Conservation (phyloP, 2,888 invertebrate species). For the Timema podura region DNA sequence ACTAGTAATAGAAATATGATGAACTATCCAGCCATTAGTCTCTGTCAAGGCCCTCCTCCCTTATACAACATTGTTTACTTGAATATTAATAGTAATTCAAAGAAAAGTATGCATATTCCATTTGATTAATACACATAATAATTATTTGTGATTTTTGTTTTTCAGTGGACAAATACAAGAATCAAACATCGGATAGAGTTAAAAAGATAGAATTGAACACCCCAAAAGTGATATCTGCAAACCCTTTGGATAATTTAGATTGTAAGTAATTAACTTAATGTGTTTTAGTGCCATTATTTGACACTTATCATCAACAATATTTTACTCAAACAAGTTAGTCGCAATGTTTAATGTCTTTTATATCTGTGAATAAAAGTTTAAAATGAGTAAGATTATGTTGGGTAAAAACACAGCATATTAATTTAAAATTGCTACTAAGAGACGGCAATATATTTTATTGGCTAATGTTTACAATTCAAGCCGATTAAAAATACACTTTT, state of each 20-base stretch:
- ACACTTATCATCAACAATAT: too few species aligned
- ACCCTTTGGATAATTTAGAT: slow-evolving; percentile 80
- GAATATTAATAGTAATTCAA: neutral
- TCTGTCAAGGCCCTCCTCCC: too few species aligned
- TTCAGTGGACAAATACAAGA: slow-evolving; percentile 66
- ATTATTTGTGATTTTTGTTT: slow-evolving; percentile 33
- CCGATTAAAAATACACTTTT: too few species aligned
- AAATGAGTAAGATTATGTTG: too few species aligned
- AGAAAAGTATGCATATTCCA: slow-evolving; percentile 17
- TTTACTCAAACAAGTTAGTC: neutral
- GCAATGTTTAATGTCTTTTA: neutral
- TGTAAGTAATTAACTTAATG: slow-evolving; percentile 57
- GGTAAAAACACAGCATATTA: too few species aligned
- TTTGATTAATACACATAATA: too few species aligned
- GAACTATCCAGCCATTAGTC: too few species aligned
- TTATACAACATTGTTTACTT: neutral
- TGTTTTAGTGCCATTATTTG: neutral
- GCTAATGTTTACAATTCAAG: too few species aligned
- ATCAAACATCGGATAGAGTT: slow-evolving; percentile 57
- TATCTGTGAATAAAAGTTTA: too few species aligned
- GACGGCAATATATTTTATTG: too few species aligned
- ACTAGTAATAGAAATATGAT: neutral
- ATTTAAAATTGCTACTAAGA: too few species aligned
- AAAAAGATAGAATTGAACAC: slow-evolving; percentile 54
- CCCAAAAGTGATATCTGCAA: slow-evolving; percentile 72